Evolutionary conservation across 2,888 invertebrate genomes (phyloP).

Genomic region (Tiliacea citrago): DNA sequence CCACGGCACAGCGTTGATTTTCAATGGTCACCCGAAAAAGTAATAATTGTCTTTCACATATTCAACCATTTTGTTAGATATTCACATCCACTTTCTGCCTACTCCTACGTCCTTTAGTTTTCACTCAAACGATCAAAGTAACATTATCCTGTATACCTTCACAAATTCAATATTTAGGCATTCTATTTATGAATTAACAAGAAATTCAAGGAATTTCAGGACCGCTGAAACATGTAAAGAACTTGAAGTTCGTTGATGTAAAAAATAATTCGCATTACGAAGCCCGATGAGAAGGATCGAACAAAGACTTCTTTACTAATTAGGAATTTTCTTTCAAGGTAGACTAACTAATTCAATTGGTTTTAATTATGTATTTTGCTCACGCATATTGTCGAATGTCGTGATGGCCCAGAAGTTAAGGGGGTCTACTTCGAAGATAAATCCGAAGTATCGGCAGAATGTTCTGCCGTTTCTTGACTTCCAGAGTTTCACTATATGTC

Average conservation of each 20-base stretch:
- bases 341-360: neutral
- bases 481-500: too few species aligned
- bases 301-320: slow-evolving; percentile 23
- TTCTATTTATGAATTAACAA: slow-evolving; percentile 33
- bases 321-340: slow-evolving; percentile 25
- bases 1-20: too few species aligned
- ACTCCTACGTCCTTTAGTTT: neutral
- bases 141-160: neutral
- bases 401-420: too few species aligned
- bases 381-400: neutral
- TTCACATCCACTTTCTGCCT: neutral
- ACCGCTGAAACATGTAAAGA: slow-evolving; percentile 24
- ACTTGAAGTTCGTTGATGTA: slow-evolving; percentile 47
- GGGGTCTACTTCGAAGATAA: too few species aligned
- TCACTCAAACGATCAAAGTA: slow-evolving; percentile 18
- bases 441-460: too few species aligned
- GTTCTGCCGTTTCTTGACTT: too few species aligned
- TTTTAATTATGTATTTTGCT: slow-evolving; percentile 1
- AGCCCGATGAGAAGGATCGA: slow-evolving; percentile 37
- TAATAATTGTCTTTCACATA: neutral
- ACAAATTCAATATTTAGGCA: neutral
- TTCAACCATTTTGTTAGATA: neutral
- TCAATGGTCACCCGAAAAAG: too few species aligned
- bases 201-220: slow-evolving; percentile 2
- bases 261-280: slow-evolving; percentile 44